A percentile compares a stretch with the other conserved stretches of the same genome.
Evolutionary conservation across 2,888 invertebrate genomes (phyloP).

Genomic region (Flexamia atlantica): DNA sequence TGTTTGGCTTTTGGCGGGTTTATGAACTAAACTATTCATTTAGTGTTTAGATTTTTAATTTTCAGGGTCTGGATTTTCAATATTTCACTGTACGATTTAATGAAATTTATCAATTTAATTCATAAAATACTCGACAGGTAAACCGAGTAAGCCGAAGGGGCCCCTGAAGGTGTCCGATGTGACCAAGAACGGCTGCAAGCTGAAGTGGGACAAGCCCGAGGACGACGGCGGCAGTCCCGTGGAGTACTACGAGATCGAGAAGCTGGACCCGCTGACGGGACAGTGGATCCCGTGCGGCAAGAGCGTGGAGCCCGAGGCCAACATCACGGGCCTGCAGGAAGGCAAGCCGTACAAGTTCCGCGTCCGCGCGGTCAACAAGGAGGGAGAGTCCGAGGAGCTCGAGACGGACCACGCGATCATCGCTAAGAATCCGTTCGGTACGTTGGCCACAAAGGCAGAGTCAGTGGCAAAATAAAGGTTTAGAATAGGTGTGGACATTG

Average conservation of each 20-base stretch:
- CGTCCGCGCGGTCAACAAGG: constrained; percentile 98
- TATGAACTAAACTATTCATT: too few species aligned
- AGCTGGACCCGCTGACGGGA: constrained; percentile 93
- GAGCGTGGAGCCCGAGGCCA: constrained; percentile 90
- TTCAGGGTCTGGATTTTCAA: too few species aligned
- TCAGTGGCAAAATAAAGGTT: too few species aligned
- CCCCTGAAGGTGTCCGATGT: constrained; percentile 93
- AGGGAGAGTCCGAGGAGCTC: constrained; percentile 98
- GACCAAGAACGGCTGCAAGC: constrained; percentile 93
- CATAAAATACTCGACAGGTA: too few species aligned
- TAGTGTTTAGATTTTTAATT: too few species aligned
- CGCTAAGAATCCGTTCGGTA: constrained; percentile 99
- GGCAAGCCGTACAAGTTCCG: constrained; percentile 99
- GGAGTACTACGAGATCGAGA: constrained; percentile 97
- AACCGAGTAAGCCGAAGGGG: constrained; percentile 79
- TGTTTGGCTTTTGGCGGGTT: too few species aligned
- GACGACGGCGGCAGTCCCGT: constrained; percentile 97
- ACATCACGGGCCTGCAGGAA: constrained; percentile 90
- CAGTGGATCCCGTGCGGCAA: constrained; percentile 96
- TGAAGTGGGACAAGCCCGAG: constrained; percentile 95
- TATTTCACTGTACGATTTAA: too few species aligned
- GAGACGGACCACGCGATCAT: constrained; percentile 96
- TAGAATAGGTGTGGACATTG: too few species aligned
- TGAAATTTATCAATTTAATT: too few species aligned
- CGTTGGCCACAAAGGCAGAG: neutral